phyloP scores from a whole-genome alignment of 2,888 invertebrate genomes.

The Globia sparganii region DNA sequence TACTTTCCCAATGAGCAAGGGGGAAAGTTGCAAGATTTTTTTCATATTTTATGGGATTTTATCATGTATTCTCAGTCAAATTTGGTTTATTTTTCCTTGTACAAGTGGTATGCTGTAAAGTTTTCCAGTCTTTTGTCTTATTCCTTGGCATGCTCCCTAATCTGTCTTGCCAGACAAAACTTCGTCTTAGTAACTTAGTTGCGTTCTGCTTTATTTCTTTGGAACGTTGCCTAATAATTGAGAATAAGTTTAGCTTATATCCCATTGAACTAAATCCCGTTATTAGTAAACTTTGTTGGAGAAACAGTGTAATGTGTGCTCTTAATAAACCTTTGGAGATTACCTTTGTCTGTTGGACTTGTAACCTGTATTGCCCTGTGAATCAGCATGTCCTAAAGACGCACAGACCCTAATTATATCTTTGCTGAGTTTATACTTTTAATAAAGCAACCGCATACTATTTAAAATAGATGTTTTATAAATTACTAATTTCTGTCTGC shows the following conservation, averaged over 20 bases:
- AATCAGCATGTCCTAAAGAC: too few species aligned
- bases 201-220: constrained; percentile 21
- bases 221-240: constrained; percentile 37
- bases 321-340: neutral
- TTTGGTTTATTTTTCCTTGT: neutral
- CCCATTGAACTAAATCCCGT: constrained; percentile 7
- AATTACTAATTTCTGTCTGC: neutral
- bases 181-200: constrained; percentile 16
- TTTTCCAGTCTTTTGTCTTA: constrained; percentile 12
- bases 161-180: constrained; percentile 28
- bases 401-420: neutral
- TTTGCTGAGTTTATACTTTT: neutral
- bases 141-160: constrained; percentile 28
- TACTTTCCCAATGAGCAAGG: constrained; percentile 1
- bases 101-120: neutral
- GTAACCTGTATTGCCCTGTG: neutral
- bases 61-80: neutral
- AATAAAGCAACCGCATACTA: neutral
- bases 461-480: neutral
- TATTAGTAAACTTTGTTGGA: constrained; percentile 15
- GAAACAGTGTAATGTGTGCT: neutral
- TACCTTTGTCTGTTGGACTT: neutral
- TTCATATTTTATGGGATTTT: constrained; percentile 8
- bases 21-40: constrained; percentile 20
- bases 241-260: neutral